Base-by-base conservation (phyloP, 92 coral and sea anemone species). In the Heteractis magnifica region DNA sequence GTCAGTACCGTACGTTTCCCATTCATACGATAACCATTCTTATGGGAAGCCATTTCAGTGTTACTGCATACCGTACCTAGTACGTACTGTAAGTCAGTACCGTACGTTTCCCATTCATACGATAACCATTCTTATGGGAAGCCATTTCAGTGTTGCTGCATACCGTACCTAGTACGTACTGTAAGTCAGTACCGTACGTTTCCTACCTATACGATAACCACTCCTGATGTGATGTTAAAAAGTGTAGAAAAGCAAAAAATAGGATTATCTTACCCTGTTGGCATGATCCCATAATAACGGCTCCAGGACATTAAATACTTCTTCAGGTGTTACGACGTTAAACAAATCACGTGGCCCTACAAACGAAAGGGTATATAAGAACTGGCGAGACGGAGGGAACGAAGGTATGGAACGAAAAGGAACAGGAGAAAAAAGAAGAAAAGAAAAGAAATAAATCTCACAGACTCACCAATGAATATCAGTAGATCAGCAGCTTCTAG, bases 241-340 rank as follows among this genome's bases (percentile, higher is more conserved):
- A 13, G 59, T 55, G 11, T 55, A 13, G 14, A 55, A 55, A 9
- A 59, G 65, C n/a, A 59, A 59, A 13, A 12, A 62, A 23, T 16
- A 62, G 19, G 20, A n/a, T 5, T 68, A 26, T 0, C 6, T 23
- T 72, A 93, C 98, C 93, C 90, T 93, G 77, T 94, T 91, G 12
- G 99, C 96, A 65, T 97, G 98, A 82, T 97, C 99, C 99, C 99
- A 97, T 5, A 97, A 86, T 50, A 94, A 70, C 65, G 89, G 79
- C 60, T 94, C 98, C 51, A 97, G 81, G 51, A 88, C 84, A 64
- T 88, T 93, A 59, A 97, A 97, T 49, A 94, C 92, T 48, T 90
- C 94, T 51, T 94, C 99, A 10, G 83, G 80, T 60, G 77, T 79
- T 79, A 77, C 72, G 41, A 93, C 88, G 56, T 77, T 91, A 81